Base-by-base conservation (phyloP, 2,888 invertebrate genomes). In the Cenopis cana region DNA sequence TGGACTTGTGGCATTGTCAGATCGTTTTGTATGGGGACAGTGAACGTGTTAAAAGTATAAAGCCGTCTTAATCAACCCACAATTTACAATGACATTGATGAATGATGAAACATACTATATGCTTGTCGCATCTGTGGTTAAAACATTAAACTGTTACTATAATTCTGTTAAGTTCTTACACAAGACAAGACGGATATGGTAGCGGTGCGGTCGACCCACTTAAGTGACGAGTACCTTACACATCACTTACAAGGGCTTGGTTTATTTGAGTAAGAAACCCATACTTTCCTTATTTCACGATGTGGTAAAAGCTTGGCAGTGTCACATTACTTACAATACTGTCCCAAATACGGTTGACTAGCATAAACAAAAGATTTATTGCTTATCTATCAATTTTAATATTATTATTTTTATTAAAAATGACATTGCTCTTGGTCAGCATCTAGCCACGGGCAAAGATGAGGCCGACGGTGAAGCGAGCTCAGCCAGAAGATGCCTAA, bases 151-250 rank as follows among this genome's bases (percentile, higher is more conserved):
- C 61, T 36, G 60, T 29, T 61, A 49, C 61, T 33, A 49, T 62
- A 62, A 62, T 18, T 62, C 61, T 36, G 50, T 36, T 33, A 50
- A 33, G 12, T 14, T 46, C 61, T 62, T 62, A 20, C 50, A 20
- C 50, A 62, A 62, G 62, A 18, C 50, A 62, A 62, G 62, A 52
- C 36, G 62, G 50, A 62, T 52, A 62, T 18, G 62, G 33, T 50
- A 46, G 50, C 50, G 50, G 9, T 17, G 55, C 55, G 55, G 55
- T 55, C 29, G 62, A 14, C 18, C 50, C 62, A 62, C 62, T 62
- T 49, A 57, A 57, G 36, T 57, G 17, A 12, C 56, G 24, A 20
- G 46, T 11, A 11, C 10, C 29, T 41, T 33, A 33, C 49, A 50
- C 61, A 60, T 24, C 59, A 46, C 12, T 56, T n/a, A 33, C 49